Percentiles rank a stretch among this genome's conserved stretches.
These are phyloP conservation scores for Synergus itoensis DNA, from an alignment of 2,888 invertebrate species.

Conservation along the genomic window DNA sequence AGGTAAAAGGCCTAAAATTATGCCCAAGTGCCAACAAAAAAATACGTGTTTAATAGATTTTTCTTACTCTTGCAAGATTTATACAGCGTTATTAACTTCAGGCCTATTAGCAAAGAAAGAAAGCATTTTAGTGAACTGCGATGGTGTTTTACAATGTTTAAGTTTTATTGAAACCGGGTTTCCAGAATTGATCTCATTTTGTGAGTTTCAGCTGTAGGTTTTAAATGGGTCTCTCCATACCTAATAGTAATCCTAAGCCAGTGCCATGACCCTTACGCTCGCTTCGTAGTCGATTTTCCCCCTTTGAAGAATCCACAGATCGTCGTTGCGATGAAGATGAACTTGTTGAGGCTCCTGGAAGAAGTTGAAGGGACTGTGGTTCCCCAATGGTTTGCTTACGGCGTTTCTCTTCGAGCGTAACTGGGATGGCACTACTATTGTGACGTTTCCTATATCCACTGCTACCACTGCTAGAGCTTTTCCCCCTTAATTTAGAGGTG, in stretches of 20 bases:
- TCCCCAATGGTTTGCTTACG: conserved; percentile 70
- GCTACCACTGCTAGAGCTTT: conserved; percentile 67
- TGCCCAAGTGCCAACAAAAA: too few species aligned
- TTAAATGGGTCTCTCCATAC: conserved; percentile 56
- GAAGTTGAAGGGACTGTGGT: conserved; percentile 64
- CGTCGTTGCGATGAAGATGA: conserved; percentile 63
- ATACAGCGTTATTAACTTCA: too few species aligned
- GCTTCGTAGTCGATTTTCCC: conserved; percentile 69
- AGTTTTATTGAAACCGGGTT: not conserved
- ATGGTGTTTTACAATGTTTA: too few species aligned
- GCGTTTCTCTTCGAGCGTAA: conserved; percentile 72
- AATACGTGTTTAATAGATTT: too few species aligned
- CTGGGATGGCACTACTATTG: conserved; percentile 68
- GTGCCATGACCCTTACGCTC: conserved; percentile 73
- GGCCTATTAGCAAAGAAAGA: too few species aligned
- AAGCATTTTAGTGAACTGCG: too few species aligned
- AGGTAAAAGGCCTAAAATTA: too few species aligned
- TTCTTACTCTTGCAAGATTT: too few species aligned
- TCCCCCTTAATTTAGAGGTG: conserved; percentile 76
- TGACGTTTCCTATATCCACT: conserved; percentile 75
- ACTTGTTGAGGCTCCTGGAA: conserved; percentile 49
- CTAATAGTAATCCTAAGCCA: conserved; percentile 73
- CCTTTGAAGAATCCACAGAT: conserved; percentile 67
- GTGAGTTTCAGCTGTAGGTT: not conserved
- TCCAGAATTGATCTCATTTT: not conserved